These are phyloP conservation scores for Tortrix viridana DNA, from an alignment of 2,888 invertebrate species.

Conservation along the genomic window DNA sequence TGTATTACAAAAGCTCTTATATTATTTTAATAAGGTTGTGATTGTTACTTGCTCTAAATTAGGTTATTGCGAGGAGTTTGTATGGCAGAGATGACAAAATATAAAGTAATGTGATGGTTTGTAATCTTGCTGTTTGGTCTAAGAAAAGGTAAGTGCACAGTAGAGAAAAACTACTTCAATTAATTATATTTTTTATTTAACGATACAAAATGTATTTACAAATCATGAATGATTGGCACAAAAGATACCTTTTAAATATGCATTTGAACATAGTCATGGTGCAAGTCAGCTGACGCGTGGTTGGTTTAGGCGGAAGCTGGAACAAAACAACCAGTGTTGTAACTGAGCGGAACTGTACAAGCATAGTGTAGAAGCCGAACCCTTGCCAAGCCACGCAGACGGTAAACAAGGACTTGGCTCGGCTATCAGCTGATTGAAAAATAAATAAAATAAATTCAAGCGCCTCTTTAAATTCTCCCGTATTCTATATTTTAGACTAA, in stretches of 20 bases:
- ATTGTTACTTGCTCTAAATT: no score
- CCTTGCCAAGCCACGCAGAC: conserved; percentile 21
- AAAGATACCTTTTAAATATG: conserved; percentile 42
- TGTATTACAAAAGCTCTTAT: no score
- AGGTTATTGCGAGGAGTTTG: no score
- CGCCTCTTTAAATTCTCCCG: not conserved
- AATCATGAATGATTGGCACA: conserved; percentile 46
- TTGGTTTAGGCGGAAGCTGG: conserved; percentile 60
- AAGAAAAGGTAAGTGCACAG: not conserved
- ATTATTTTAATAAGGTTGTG: no score
- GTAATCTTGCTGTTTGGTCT: no score
- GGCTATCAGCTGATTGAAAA: conserved; percentile 13
- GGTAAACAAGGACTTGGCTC: conserved; percentile 19
- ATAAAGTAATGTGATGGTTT: no score
- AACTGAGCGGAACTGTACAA: no score
- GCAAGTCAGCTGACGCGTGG: conserved; percentile 15
- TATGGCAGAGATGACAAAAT: no score
- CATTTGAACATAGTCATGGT: conserved; percentile 14
- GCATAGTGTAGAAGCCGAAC: not conserved
- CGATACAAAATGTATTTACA: conserved; percentile 37
- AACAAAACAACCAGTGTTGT: conserved; percentile 27
- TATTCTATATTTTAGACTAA: not conserved
- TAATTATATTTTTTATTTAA: conserved; percentile 29
- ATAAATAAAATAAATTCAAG: not conserved
- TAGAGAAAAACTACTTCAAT: not conserved